Conservation (phyloP, 1,140 invertebrate genomes). For the Anastatus disparis region DNA sequence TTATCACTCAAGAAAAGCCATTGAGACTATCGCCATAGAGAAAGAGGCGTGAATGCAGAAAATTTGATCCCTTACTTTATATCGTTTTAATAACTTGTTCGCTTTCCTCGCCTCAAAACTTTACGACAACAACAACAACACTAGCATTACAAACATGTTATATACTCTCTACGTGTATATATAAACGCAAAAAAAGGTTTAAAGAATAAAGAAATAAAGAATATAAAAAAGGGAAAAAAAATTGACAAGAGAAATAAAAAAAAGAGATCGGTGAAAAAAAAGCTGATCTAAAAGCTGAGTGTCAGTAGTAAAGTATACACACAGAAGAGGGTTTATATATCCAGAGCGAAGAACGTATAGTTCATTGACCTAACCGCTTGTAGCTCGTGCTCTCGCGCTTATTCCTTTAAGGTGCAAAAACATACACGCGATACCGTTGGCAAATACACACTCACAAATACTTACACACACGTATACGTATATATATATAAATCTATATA, state of each 20-base stretch:
- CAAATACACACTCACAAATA: no score
- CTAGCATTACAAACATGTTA: no score
- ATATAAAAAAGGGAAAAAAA: conserved; percentile 3
- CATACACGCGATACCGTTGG: conserved; percentile 64
- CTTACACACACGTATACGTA: neutral
- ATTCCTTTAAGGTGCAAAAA: conserved; percentile 63
- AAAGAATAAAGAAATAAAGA: no score
- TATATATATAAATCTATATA: no score
- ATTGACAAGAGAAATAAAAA: neutral
- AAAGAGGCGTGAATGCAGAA: neutral
- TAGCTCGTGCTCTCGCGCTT: conserved; percentile 24
- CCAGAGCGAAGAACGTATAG: conserved; percentile 37
- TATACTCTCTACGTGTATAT: no score
- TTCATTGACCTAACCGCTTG: conserved; percentile 38
- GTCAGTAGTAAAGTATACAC: no score
- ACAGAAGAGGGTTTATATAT: conserved; percentile 18
- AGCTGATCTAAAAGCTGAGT: neutral
- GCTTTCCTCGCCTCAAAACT: neutral
- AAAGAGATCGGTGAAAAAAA: neutral
- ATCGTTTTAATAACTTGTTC: neutral
- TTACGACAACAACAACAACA: neutral
- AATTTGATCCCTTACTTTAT: neutral
- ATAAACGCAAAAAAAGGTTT: no score
- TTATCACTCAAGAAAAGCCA: neutral
- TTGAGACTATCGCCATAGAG: neutral